A percentile compares a stretch with the other conserved stretches of the same genome.
Evolutionary conservation across 2,888 invertebrate genomes (phyloP).

Genomic region (Dasypolia templi): DNA sequence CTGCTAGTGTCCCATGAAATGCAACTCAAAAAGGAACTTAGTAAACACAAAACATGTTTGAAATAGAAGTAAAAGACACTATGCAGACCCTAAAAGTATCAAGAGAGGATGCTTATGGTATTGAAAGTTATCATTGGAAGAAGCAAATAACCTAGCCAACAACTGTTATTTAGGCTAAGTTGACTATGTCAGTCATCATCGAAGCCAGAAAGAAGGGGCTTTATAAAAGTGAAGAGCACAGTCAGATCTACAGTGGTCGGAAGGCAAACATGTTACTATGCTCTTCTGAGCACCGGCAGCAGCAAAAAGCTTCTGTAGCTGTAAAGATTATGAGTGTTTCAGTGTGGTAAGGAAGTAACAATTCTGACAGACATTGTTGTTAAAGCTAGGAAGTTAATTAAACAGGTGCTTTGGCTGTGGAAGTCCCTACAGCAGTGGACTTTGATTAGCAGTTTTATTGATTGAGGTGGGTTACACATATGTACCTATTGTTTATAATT

Average conservation of each 20-base stretch:
- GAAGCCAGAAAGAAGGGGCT: not conserved
- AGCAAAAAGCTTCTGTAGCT: not conserved
- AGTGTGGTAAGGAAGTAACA: not conserved
- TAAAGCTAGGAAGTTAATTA: not conserved
- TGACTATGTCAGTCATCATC: too few species aligned
- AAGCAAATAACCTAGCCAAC: not conserved
- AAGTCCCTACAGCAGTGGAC: not conserved
- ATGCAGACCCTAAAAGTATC: too few species aligned
- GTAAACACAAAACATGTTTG: not conserved
- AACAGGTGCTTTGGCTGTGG: slow-evolving; percentile 6
- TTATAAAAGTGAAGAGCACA: not conserved
- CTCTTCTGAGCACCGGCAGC: not conserved
- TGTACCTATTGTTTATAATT: slow-evolving; percentile 15
- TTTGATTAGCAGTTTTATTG: not conserved
- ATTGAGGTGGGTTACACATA: not conserved
- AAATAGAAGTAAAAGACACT: not conserved
- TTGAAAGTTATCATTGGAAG: not conserved
- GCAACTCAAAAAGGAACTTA: not conserved
- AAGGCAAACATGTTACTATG: not conserved
- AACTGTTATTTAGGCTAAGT: too few species aligned
- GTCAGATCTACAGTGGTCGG: not conserved
- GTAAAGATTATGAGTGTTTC: not conserved
- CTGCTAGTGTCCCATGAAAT: not conserved
- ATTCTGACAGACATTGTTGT: not conserved
- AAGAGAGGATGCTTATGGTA: not conserved